Conservation (phyloP, 2,797 vertebrate species). For the Ataeniobius toweri region DNA sequence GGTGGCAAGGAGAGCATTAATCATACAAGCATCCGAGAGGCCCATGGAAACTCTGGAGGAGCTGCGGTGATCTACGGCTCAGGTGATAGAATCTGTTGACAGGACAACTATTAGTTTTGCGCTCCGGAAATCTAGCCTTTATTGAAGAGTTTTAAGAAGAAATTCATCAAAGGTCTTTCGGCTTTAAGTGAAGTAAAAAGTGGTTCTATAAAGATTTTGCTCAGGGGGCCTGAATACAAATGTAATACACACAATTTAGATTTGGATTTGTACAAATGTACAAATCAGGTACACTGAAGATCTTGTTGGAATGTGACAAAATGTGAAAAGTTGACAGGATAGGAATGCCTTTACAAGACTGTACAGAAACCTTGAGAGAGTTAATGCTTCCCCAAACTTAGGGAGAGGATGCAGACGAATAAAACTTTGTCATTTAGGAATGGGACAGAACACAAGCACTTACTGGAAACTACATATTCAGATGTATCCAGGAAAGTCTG, state of each 20-base stretch:
- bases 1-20: neutral
- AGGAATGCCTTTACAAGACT: neutral
- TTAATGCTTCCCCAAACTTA: neutral
- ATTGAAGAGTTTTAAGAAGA: neutral
- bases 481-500: constrained; percentile 44
- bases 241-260: neutral
- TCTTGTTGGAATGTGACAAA: neutral
- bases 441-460: neutral
- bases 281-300: neutral
- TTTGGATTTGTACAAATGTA: too few relatives aligned
- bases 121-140: neutral
- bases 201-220: neutral
- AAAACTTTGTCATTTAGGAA: neutral
- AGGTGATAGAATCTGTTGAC: neutral
- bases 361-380: constrained; percentile 17
- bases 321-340: neutral
- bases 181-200: neutral
- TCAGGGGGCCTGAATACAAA: neutral
- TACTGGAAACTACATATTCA: constrained; percentile 27
- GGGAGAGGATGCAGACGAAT: constrained; percentile 7
- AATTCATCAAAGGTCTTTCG: neutral
- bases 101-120: neutral
- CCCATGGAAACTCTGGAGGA: neutral
- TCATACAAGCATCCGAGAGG: neutral
- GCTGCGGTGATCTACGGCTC: neutral